phyloP scores from a whole-genome alignment of 2,113 vertebrate species.

The Tragelaphus buxtoni region DNA sequence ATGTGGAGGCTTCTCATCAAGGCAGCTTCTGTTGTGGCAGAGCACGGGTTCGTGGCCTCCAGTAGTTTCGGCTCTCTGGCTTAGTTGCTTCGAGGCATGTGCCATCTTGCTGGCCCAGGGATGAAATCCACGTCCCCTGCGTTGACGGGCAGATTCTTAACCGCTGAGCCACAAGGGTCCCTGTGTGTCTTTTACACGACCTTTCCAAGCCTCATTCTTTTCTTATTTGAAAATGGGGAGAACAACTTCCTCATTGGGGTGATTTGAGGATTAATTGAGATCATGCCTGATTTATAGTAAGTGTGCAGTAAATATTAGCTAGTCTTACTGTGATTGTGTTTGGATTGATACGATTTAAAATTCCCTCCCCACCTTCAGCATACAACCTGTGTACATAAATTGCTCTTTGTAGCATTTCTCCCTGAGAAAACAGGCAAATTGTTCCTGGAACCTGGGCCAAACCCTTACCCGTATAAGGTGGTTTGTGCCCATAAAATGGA shows the following conservation, averaged over 20 bases:
- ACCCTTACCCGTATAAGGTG: neutral
- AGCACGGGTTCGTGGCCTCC: neutral
- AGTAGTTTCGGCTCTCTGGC: neutral
- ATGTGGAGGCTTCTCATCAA: neutral
- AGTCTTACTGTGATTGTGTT: neutral
- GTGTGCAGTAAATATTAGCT: neutral
- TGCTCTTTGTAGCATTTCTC: neutral
- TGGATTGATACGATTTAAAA: neutral
- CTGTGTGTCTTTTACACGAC: neutral
- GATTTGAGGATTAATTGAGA: neutral
- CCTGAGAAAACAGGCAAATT: neutral
- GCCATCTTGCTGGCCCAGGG: neutral
- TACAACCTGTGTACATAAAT: neutral
- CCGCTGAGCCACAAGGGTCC: neutral
- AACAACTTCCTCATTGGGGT: neutral
- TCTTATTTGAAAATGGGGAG: neutral
- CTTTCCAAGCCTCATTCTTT: neutral
- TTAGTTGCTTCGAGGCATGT: neutral
- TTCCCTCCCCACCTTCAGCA: neutral
- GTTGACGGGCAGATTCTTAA: neutral
- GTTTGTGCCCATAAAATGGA: neutral
- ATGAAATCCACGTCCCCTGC: neutral
- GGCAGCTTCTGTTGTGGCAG: neutral
- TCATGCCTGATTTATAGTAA: neutral
- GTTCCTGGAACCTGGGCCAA: neutral